Base-by-base conservation (phyloP, 2,888 invertebrate genomes). In the Parnassius mnemosyne region DNA sequence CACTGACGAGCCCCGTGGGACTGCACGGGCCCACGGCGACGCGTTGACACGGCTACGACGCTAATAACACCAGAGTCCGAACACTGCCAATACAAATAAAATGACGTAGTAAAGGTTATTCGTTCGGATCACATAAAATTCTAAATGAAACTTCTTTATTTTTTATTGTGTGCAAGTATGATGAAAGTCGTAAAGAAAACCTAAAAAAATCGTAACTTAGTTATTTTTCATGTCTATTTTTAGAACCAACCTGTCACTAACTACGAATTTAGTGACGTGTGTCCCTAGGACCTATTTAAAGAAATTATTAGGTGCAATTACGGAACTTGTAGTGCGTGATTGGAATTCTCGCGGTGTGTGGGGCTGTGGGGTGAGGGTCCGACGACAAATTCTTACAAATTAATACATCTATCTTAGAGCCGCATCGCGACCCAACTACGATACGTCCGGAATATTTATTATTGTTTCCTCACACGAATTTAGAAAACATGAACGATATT, bases 1-100 rank as follows among this genome's bases (percentile, higher is more conserved):
- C 74, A 84, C 84, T 92, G 93, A 94, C 93, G 94, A 93, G 93
- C 85, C 93, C 88, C 93, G 69, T 68, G 93, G 92, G 93, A 93
- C 75, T 71, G 67, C 65, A 68, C 70, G 64, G 65, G 83, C 84
- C 83, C 77, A 73, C 78, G 84, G 85, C 88, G 76, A 77, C 77
- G 77, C 79, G 78, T 73, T 80, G 80, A 79, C 81, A 82, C 78
- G 76, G 75, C 60, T 57, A 47, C 75, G 75, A 73, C 77, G 73
- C 84, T 84, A 80, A 84, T 84, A 82, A 80, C 80, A 76, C 76
- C 54, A 59, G 60, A 52, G 71, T 73, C 74, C 76, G 76, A 72
- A 75, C 75, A 76, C 75, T 68, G 77, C 75, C 82, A 80, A 81
- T 81, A 81, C 76, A 79, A 80, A 82, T 80, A 83, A 83, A 84